Evolutionary conservation across 2,888 invertebrate genomes (phyloP).

Genomic region (Dicranocentrus wangi): DNA sequence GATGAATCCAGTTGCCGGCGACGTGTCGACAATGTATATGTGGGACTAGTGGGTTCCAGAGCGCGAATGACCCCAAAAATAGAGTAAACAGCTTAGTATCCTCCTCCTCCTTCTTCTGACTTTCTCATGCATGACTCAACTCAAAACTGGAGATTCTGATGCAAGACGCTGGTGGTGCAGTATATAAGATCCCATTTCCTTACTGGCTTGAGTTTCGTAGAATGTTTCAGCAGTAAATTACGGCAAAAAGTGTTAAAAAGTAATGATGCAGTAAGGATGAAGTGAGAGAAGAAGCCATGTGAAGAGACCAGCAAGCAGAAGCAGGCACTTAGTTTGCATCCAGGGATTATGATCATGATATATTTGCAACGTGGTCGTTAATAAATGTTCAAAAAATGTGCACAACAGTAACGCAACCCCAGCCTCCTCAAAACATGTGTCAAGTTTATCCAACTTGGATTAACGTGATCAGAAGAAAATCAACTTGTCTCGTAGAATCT

Average conservation of each 20-base stretch:
- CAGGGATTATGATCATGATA: slow-evolving; percentile 44
- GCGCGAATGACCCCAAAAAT: slow-evolving; percentile 60
- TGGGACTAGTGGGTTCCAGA: slow-evolving; percentile 29
- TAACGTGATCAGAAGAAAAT: slow-evolving; percentile 42
- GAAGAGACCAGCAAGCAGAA: slow-evolving; percentile 5
- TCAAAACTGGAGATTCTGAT: no score
- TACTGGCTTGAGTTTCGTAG: no score
- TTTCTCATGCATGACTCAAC: no score
- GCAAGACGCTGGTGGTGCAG: no score
- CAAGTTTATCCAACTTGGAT: slow-evolving; percentile 21
- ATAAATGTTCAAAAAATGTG: no score
- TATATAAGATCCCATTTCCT: no score
- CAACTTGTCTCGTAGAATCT: no score
- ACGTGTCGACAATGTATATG: slow-evolving; percentile 4
- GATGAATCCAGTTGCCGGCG: no score
- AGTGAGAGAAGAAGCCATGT: background rate
- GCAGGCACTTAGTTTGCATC: slow-evolving; percentile 9
- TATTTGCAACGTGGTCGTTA: slow-evolving; percentile 46
- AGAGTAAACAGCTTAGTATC: background rate
- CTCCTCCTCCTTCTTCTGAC: background rate
- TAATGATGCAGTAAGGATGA: background rate
- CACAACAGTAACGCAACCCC: no score
- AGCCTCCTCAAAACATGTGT: background rate
- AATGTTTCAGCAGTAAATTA: slow-evolving; percentile 29
- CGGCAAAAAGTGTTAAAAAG: slow-evolving; percentile 11